Evolutionary conservation across 2,113 vertebrate species (phyloP).

Genomic region (Megalops atlanticus): DNA sequence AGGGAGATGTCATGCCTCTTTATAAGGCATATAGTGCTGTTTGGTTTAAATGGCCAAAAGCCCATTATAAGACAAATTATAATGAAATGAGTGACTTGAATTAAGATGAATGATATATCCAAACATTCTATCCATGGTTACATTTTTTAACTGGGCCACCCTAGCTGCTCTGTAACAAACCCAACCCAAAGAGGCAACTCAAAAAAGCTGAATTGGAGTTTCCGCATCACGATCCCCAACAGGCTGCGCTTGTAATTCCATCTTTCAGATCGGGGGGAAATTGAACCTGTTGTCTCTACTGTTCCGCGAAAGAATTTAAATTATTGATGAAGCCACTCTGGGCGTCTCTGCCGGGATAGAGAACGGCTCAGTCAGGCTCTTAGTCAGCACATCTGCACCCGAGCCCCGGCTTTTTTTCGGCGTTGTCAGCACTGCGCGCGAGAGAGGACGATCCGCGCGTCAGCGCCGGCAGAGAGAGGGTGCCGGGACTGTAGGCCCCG

Average conservation of each 20-base stretch:
- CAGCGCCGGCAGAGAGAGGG: not conserved
- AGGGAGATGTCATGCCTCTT: no score
- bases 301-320: conserved; percentile 22
- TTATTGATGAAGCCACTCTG: conserved; percentile 23
- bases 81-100: no score
- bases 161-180: not conserved
- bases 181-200: not conserved
- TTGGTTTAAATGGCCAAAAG: no score
- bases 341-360: not conserved
- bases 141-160: not conserved
- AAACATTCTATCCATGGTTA: not conserved
- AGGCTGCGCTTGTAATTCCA: not conserved
- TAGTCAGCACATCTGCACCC: conserved; percentile 6
- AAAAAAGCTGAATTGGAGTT: not conserved
- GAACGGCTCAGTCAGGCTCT: not conserved
- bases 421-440: not conserved
- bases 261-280: conserved; percentile 6
- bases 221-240: not conserved
- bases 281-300: conserved; percentile 4
- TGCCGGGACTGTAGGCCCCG: no score
- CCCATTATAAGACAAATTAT: no score
- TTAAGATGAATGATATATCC: no score
- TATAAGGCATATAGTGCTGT: no score
- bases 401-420: not conserved
- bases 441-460: not conserved